Evolutionary conservation across 2,888 invertebrate species (phyloP).

Genomic region (Periphyllus acericola): DNA sequence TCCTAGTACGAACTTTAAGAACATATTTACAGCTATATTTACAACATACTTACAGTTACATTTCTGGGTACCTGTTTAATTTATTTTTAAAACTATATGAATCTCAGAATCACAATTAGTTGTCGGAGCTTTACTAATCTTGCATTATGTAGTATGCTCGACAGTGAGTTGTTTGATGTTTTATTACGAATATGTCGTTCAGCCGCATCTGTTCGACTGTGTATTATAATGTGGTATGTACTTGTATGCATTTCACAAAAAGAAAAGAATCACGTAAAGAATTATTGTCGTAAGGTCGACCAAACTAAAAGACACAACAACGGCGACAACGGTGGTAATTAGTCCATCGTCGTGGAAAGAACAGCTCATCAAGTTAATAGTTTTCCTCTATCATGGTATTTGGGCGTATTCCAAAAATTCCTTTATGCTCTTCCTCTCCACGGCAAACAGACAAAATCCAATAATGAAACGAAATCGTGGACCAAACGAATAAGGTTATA

Average conservation of each 20-base stretch:
- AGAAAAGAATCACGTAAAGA: background rate
- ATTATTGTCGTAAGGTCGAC: conserved; percentile 12
- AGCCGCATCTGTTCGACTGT: background rate
- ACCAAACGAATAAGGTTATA: background rate
- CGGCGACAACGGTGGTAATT: conserved; percentile 15
- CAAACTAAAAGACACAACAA: conserved; percentile 9
- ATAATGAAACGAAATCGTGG: background rate
- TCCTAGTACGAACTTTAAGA: background rate
- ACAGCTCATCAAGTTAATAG: conserved; percentile 12
- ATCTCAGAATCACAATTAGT: background rate
- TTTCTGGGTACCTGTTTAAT: background rate
- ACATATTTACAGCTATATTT: too few relatives aligned
- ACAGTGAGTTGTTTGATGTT: background rate
- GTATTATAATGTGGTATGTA: too few relatives aligned
- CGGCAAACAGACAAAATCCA: conserved; percentile 9
- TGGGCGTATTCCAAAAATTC: conserved; percentile 15
- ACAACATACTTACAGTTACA: background rate
- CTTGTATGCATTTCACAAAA: background rate
- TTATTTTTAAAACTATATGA: conserved; percentile 16
- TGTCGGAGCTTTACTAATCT: background rate
- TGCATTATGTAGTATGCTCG: background rate
- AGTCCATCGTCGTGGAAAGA: conserved; percentile 24
- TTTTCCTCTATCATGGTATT: background rate
- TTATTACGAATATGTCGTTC: background rate
- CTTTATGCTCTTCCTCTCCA: background rate